Base-by-base conservation (phyloP, 2,797 vertebrate genomes). In the Forpus xanthops region DNA sequence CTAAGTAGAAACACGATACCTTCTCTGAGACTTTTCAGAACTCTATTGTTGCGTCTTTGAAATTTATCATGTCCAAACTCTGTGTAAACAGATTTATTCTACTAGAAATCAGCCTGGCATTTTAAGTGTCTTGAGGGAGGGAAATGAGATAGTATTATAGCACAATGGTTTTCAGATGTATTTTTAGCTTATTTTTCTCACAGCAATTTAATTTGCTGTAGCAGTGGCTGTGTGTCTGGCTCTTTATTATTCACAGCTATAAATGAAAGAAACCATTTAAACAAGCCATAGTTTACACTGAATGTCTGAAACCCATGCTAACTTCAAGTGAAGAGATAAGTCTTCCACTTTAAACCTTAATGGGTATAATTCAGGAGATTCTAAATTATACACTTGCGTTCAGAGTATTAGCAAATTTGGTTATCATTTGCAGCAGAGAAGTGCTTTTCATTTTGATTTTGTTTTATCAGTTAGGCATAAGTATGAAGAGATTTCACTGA, bases 131-230 rank as follows among this genome's bases (percentile, higher is more conserved):
- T 20, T 78, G 42, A 80, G 31, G 33, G 33, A 86, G 27, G 28
- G 35, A 49, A 91, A 73, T 6, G 5, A 23, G 27, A 21, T 65
- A 39, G 18, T 56, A n/a, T 73, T 75, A 66, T 45, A 83, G 13
- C 41, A 66, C 41, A 72, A 50, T 35, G 45, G 75, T 89, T 87
- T 87, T 91, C 88, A 73, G 89, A 50, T 74, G 37, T 60, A 78
- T 92, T 85, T 91, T 96, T 68, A 87, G 21, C 67, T 75, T 87
- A 13, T 76, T 93, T 95, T 83, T 67, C 45, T 95, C 50, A 64
- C 25, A 77, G 50, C 10, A 76, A 9, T 52, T 25, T 70, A 67
- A 71, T 70, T 53, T n/a, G 15, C 3, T 64, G 30, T 31, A 41
- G 49, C 5, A 1, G 21, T 12, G 37, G 7, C 18, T 44, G 4